Base-by-base conservation (phyloP, 1,140 invertebrate genomes). In the Psix sp. region DNA sequence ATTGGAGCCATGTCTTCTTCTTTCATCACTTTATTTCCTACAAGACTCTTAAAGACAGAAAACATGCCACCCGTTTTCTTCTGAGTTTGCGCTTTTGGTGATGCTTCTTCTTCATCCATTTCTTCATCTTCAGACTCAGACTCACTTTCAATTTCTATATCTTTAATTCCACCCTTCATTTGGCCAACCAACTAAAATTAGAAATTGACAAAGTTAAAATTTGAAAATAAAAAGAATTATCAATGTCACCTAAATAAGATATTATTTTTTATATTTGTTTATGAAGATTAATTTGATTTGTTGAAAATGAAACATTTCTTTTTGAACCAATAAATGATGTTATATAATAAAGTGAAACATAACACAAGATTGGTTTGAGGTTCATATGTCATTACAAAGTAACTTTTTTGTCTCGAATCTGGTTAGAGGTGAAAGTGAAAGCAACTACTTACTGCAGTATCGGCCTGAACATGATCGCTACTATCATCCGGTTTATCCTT, bases 1-100 rank as follows among this genome's bases (percentile, higher is more conserved):
- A 93, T 93, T 0, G 97, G 94, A 63, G 91, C 87, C 89, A 99
- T 92, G 49, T 94, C 91, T 11, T 91, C 90, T 3, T 88, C 84
- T 0, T 90, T 90, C 36, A 96, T 86, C n/a, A 90, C 91, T 81
- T 96, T 96, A 1, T 92, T 92, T 0, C 96, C 95, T 3, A 98
- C 96, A 29, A 99, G 88, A 77, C 94, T 93, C 85, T 92, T 94
- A 74, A 96, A 95, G 78, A 95, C 90, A 3, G 92, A 94, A 70
- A 96, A 93, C 86, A 94, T 90, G 54, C 91, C 93, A 3, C 87
- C 88, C 11, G 83, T 81, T 79, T 89, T 90, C 59, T 86, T 87
- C 72, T 80, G 78, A 68, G 74, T 75, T 82, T 76, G 82, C 20
- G 76, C 62, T 26, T 84, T 83, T 51, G 26, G 2, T 29, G 2